A percentile compares a stretch with the other conserved stretches of the same genome.
These are phyloP conservation scores for Notodonta dromedarius DNA, from an alignment of 2,888 invertebrate species.

Conservation along the genomic window DNA sequence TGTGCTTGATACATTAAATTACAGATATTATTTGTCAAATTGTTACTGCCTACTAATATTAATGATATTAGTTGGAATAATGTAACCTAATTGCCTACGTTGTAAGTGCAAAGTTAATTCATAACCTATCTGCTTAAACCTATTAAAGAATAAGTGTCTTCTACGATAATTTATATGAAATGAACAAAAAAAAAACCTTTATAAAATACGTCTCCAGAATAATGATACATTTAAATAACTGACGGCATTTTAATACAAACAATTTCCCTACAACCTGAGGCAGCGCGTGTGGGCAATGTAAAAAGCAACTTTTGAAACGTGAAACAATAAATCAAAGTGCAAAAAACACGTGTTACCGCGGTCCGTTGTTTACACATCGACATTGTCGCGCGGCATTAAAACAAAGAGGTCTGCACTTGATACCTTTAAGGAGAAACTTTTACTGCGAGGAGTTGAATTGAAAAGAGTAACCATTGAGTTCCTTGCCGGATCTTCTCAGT, in stretches of 20 bases:
- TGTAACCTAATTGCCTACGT: neutral
- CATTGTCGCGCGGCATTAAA: constrained; percentile 72
- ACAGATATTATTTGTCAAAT: neutral
- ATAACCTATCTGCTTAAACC: too few relatives aligned
- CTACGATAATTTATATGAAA: neutral
- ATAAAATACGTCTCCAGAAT: neutral
- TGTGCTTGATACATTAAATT: neutral
- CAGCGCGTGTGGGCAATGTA: constrained; percentile 75
- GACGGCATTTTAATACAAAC: constrained; percentile 27
- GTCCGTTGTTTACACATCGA: constrained; percentile 76
- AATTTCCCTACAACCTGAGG: constrained; percentile 65
- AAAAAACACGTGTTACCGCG: constrained; percentile 79
- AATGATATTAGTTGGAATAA: neutral
- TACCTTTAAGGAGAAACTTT: constrained; percentile 59
- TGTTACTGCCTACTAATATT: neutral
- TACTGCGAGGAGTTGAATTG: too few relatives aligned
- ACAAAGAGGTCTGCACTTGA: constrained; percentile 48
- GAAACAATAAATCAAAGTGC: constrained; percentile 81
- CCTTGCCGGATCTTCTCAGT: too few relatives aligned
- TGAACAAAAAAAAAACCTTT: neutral
- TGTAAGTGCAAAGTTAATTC: neutral
- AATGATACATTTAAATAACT: constrained; percentile 35
- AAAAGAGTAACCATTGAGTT: too few relatives aligned
- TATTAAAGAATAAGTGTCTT: too few relatives aligned
- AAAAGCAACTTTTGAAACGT: constrained; percentile 76